A percentile compares a stretch with the other conserved stretches of the same genome.
Conservation (phyloP, 1,140 invertebrate genomes). For the Leptinotarsa defecta region DNA sequence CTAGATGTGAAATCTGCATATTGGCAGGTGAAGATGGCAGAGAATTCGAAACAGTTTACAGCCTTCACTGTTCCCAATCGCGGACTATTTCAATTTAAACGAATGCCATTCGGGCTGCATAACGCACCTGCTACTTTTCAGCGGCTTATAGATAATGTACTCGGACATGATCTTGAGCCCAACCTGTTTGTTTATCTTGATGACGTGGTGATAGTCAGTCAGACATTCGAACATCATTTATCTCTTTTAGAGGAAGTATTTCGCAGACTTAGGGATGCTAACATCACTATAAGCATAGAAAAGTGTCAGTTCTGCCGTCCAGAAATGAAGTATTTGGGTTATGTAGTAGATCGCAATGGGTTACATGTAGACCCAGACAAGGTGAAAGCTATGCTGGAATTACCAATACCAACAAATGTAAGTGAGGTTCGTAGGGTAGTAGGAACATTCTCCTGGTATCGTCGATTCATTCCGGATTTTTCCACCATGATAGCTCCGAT, state of each 20-base stretch:
- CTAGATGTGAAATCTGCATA: constrained; percentile 50
- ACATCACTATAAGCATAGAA: not conserved
- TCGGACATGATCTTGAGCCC: constrained; percentile 36
- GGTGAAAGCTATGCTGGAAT: constrained; percentile 41
- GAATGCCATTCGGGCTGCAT: constrained; percentile 51
- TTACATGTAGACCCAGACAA: constrained; percentile 25
- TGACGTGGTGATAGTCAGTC: constrained; percentile 44
- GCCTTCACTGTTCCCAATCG: constrained; percentile 56
- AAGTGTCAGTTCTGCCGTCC: constrained; percentile 27
- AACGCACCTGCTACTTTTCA: constrained; percentile 49
- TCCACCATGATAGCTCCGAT: constrained; percentile 4
- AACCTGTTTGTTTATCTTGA: constrained; percentile 46
- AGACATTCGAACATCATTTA: constrained; percentile 33
- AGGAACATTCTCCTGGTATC: constrained; percentile 10
- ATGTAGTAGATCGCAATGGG: constrained; percentile 13
- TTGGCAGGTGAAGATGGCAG: constrained; percentile 50
- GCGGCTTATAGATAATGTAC: constrained; percentile 48
- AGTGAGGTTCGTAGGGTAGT: constrained; percentile 9
- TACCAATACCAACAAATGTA: not conserved
- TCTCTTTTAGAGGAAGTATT: constrained; percentile 4
- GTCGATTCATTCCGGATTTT: constrained; percentile 2
- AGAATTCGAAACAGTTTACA: constrained; percentile 51
- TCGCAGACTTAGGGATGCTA: constrained; percentile 2
- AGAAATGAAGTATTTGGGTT: not conserved
- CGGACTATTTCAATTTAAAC: constrained; percentile 42